Base-by-base conservation (phyloP, 2,113 vertebrate genomes). In the Brachionichthys hirsutus region DNA sequence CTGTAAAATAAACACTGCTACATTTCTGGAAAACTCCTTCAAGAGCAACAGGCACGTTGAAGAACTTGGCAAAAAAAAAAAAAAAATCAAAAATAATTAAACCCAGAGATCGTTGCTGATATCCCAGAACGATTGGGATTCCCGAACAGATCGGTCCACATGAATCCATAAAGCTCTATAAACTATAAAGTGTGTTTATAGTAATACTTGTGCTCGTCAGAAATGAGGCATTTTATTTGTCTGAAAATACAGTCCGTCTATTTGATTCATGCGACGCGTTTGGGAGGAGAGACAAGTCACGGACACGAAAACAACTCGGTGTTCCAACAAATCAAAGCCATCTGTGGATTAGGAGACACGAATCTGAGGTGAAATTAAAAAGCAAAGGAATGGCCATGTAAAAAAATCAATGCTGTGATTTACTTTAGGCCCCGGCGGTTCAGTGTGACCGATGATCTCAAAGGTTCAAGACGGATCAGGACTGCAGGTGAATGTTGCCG, bases 401-500 rank as follows among this genome's bases (percentile, higher is more conserved):
- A 52, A 47, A 52, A 47, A 22, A 40, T 68, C 12, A 68, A 36
- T 20, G 18, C 42, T 48, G 24, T 46, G 35, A 30, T 75, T 54
- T 70, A 71, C 47, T 64, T 73, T 20, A 84, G 83, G 84, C 78
- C 83, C 82, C 78, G 80, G 63, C 68, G 74, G 70, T 49, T 74
- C 18, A 48, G 73, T 55, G 36, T 22, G 50, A 58, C 56, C 41
- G 43, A 62, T 54, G 48, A 53, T 73, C 30, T 70, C 18, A 22
- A 58, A 59, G 43, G 22, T 40, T 52, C 9, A 7, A 49, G 34
- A 48, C 20, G 10, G 50, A 8, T 50, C 22, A 47, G 36, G 58
- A 40, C 42, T 10, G 42, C 40, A 36, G 10, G 50, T 2, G 34
- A 57, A 75, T 22, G 54, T 34, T 63, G 46, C 59, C 73, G 72